A percentile compares a stretch with the other conserved stretches of the same genome.
Evolutionary conservation across 2,888 invertebrate genomes (phyloP).

Genomic region (Epistrophe grossulariae): DNA sequence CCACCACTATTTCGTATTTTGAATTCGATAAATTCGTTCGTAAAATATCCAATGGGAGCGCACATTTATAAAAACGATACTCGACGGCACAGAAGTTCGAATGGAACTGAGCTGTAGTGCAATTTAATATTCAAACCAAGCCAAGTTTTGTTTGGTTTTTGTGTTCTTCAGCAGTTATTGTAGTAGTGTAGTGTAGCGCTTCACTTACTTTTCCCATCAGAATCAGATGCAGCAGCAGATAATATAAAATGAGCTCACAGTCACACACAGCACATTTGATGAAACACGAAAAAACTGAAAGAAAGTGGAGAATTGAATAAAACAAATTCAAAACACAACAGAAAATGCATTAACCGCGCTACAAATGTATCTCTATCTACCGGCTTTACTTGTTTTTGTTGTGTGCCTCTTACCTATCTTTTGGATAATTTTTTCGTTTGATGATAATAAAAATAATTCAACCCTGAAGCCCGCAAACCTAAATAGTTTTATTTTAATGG

Average conservation of each 20-base stretch:
- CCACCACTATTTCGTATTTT: constrained; percentile 26
- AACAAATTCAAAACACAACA: constrained; percentile 50
- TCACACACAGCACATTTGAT: too few relatives aligned
- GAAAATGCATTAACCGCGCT: constrained; percentile 24
- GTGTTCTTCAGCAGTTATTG: too few relatives aligned
- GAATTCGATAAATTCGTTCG: constrained; percentile 42
- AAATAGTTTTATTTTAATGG: neutral
- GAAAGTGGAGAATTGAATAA: constrained; percentile 43
- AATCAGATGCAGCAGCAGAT: constrained; percentile 21
- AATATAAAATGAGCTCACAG: constrained; percentile 24
- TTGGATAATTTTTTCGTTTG: neutral
- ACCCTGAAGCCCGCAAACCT: constrained; percentile 1
- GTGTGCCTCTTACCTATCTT: neutral
- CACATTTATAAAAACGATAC: constrained; percentile 9
- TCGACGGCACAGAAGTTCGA: constrained; percentile 67
- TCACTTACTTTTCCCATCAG: constrained; percentile 33
- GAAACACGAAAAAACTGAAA: constrained; percentile 18
- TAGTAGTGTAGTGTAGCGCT: neutral
- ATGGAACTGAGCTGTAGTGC: constrained; percentile 59
- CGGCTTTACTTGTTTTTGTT: constrained; percentile 16
- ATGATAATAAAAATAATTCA: neutral
- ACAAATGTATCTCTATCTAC: neutral
- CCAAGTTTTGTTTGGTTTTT: constrained; percentile 16
- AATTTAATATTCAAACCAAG: constrained; percentile 55
- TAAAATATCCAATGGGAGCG: neutral